Conservation (phyloP, 2,113 vertebrate genomes). For the Sceloporus undulatus region DNA sequence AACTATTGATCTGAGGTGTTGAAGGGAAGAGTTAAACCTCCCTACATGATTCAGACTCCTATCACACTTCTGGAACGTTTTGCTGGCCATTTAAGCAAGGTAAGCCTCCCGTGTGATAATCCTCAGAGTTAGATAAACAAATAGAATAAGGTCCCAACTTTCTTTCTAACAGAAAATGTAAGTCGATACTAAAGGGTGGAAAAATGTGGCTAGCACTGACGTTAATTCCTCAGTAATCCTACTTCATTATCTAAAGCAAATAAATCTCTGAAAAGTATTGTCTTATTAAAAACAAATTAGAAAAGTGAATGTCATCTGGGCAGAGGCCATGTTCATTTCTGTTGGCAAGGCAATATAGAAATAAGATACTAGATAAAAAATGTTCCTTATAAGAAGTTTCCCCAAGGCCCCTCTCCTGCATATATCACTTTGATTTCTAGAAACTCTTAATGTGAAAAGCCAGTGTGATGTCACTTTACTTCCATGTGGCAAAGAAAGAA, state of each 20-base stretch:
- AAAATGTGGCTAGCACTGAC: conserved; percentile 64
- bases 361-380: conserved; percentile 54
- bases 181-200: conserved; percentile 20
- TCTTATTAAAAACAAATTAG: conserved; percentile 77
- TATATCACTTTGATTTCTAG: conserved; percentile 53
- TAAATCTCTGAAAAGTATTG: conserved; percentile 79
- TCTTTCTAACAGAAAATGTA: conserved; percentile 56
- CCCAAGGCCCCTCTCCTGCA: conserved; percentile 50
- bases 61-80: too few species aligned
- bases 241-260: conserved; percentile 81
- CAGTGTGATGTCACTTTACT: not conserved
- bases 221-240: conserved; percentile 82
- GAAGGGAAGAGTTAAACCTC: too few species aligned
- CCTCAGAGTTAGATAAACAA: conserved; percentile 41
- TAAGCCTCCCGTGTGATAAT: too few species aligned
- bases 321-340: conserved; percentile 48
- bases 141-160: conserved; percentile 40
- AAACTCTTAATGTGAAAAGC: conserved; percentile 27
- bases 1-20: too few species aligned
- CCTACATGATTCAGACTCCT: too few species aligned
- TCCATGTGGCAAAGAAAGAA: not conserved
- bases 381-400: conserved; percentile 38
- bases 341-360: conserved; percentile 58
- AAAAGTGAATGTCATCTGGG: conserved; percentile 66
- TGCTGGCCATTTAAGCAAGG: too few species aligned